These are phyloP conservation scores for Lethenteron camtschaticum DNA, from an alignment of 2,113 vertebrate genomes.

Conservation along the genomic window DNA sequence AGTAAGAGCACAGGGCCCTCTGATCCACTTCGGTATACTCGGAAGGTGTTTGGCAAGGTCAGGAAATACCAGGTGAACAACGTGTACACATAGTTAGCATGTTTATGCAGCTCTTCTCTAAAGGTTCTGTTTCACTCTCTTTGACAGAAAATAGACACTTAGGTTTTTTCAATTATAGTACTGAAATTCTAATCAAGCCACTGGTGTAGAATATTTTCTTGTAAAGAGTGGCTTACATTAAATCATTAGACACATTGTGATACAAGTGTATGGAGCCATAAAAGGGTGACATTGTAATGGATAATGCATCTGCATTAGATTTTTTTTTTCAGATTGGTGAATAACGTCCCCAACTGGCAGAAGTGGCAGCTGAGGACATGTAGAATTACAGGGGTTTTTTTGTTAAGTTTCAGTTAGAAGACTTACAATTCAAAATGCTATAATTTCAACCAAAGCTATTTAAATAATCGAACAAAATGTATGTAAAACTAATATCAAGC, in stretches of 20 bases:
- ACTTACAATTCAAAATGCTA: background rate
- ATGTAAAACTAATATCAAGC: background rate
- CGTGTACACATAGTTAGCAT: background rate
- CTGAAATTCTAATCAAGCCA: background rate
- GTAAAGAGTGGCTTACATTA: too few relatives aligned
- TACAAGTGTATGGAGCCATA: too few relatives aligned
- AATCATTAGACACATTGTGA: too few relatives aligned
- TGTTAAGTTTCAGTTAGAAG: background rate
- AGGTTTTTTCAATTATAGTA: background rate
- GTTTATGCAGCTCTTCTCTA: background rate
- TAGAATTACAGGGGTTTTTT: background rate
- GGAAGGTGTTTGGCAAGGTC: slow-evolving; percentile 54
- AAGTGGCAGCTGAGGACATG: too few relatives aligned
- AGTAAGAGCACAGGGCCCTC: slow-evolving; percentile 70
- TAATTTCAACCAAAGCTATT: too few relatives aligned
- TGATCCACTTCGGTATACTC: slow-evolving; percentile 73
- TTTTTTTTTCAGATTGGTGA: too few relatives aligned
- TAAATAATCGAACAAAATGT: background rate
- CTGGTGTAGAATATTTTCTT: background rate
- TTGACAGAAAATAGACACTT: background rate
- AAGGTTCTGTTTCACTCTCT: background rate
- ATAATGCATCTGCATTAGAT: background rate
- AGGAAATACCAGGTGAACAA: background rate
- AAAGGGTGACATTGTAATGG: slow-evolving; percentile 34
- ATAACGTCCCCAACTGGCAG: too few relatives aligned